Conservation (phyloP, 2,888 invertebrate genomes). For the Pinctada fucata region DNA sequence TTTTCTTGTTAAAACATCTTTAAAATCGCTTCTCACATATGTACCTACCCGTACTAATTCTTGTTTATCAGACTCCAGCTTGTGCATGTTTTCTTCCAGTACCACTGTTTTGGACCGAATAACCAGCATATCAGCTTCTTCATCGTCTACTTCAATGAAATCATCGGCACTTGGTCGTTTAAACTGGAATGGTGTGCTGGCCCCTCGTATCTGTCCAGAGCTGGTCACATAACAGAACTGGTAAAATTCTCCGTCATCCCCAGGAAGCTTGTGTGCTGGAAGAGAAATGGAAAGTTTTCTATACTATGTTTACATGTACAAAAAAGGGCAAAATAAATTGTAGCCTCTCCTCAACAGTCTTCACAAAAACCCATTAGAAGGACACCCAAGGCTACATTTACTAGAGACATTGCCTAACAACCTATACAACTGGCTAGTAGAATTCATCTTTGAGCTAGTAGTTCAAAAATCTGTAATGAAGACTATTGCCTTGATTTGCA, state of each 20-base stretch:
- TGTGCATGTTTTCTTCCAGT: slow-evolving; percentile 69
- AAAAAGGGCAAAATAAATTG: background rate
- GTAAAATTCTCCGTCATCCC: slow-evolving; percentile 76
- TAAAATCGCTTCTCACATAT: background rate
- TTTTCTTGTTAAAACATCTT: too few relatives aligned
- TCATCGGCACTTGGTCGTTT: slow-evolving; percentile 68
- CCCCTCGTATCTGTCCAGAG: slow-evolving; percentile 71
- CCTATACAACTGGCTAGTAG: too few relatives aligned
- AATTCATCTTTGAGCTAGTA: too few relatives aligned
- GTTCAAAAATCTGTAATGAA: too few relatives aligned
- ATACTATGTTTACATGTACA: background rate
- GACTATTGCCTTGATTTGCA: too few relatives aligned
- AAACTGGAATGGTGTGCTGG: slow-evolving; percentile 77
- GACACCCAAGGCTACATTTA: too few relatives aligned
- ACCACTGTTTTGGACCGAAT: slow-evolving; percentile 68
- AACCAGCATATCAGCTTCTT: slow-evolving; percentile 73
- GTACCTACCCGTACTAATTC: slow-evolving; percentile 38
- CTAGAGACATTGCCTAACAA: too few relatives aligned
- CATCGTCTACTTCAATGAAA: slow-evolving; percentile 72
- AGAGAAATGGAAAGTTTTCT: slow-evolving; percentile 5
- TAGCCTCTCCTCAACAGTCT: too few relatives aligned
- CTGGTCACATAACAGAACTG: slow-evolving; percentile 76
- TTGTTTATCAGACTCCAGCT: slow-evolving; percentile 55
- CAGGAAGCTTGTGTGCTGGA: slow-evolving; percentile 70
- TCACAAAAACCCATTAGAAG: too few relatives aligned